phyloP scores from a whole-genome alignment of 1,140 invertebrate genomes.

The Protaetia brevitarsis region DNA sequence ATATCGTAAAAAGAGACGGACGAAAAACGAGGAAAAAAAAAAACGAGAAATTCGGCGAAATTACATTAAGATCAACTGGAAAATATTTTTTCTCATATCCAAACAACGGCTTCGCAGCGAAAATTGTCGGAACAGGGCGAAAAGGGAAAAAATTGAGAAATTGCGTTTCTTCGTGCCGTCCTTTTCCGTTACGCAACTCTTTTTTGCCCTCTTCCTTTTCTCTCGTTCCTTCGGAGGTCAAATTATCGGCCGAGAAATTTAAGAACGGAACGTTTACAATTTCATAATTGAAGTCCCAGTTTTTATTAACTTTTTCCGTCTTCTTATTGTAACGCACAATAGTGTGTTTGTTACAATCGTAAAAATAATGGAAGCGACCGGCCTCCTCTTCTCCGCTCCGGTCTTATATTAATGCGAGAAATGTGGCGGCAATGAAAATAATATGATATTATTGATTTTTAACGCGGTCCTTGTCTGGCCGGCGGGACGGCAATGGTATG shows the following conservation, averaged over 20 bases:
- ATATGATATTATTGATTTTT: neutral
- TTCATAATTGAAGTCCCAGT: too few relatives aligned
- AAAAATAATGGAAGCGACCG: neutral
- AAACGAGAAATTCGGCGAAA: neutral
- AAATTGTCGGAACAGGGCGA: too few relatives aligned
- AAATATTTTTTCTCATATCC: constrained; percentile 3
- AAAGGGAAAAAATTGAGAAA: neutral
- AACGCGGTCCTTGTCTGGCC: neutral
- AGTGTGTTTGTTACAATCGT: neutral
- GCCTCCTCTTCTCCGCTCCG: too few relatives aligned
- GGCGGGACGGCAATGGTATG: neutral
- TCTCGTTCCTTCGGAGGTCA: too few relatives aligned
- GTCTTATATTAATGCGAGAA: neutral
- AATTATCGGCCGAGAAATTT: too few relatives aligned
- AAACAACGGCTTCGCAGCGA: too few relatives aligned
- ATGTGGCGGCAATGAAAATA: neutral
- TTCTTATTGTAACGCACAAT: neutral
- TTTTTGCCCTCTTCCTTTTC: too few relatives aligned
- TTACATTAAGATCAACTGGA: constrained; percentile 6
- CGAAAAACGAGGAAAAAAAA: neutral
- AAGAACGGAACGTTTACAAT: too few relatives aligned
- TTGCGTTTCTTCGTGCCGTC: neutral
- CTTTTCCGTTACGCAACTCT: too few relatives aligned
- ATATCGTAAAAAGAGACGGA: neutral
- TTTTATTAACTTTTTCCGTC: too few relatives aligned